Base-by-base conservation (phyloP, 2,113 vertebrate genomes). In the Scomber scombrus region DNA sequence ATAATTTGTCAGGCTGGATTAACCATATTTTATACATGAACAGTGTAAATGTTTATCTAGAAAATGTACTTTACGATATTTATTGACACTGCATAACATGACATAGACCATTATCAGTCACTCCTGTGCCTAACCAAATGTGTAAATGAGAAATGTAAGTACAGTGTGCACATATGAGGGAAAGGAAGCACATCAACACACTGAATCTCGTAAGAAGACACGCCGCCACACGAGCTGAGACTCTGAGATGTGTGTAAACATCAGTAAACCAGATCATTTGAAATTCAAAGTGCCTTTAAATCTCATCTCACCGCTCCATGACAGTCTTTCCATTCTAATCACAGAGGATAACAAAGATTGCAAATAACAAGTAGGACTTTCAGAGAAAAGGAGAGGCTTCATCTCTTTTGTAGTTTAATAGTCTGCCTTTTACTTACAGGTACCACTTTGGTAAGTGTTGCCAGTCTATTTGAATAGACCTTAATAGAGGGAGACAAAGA, bases 241-340 rank as follows among this genome's bases (percentile, higher is more conserved):
- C 5, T 64, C 63, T 73, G 6, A 16, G 62, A 78, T 40, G 7
- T 55, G 40, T 62, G 40, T 50, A 8, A 19, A 26, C 11, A 16
- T 56, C 23, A 56, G 52, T 51, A 63, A 49, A 52, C 40, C 13
- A n/a, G 18, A 78, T 65, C 21, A 31, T 50, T 54, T 76, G 21
- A 71, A 71, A 71, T 19, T 14, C n/a, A 10, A 64, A 54, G 61
- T 43, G 21, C 7, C 29, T 66, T 75, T 3, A 66, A 66, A 47
- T 26, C 61, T 49, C 2, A n/a, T 19, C 61, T 49, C 2, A n/a
- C 31, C 15, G 7, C 23, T 9, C 0, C 7, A n/a, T n/a, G 46
- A 18, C 50, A 56, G 23, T 60, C 26, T 50, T 47, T 79, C 19
- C 58, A 65, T 14, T 46, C 34, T 40, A 40, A 40, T 9, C 52